Conservation (phyloP, 2,797 vertebrate species). For the Novumbra hubbsi region DNA sequence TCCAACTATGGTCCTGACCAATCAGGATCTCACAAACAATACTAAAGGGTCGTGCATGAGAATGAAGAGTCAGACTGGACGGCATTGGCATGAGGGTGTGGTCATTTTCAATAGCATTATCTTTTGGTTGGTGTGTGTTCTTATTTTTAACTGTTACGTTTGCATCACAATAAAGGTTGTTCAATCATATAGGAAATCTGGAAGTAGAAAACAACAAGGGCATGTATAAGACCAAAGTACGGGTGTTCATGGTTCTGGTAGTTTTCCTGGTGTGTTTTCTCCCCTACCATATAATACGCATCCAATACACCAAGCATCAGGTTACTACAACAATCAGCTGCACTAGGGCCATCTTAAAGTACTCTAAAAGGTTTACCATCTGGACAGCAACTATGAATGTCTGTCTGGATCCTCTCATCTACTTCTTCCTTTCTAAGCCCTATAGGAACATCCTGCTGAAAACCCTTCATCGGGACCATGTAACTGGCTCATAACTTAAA, state of each 20-base stretch:
- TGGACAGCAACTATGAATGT: conserved; percentile 78
- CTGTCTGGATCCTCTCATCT: too few species aligned
- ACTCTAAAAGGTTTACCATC: conserved; percentile 77
- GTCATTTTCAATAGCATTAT: conserved; percentile 66
- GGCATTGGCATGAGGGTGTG: conserved; percentile 63
- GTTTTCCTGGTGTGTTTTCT: conserved; percentile 86
- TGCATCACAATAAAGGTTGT: conserved; percentile 84
- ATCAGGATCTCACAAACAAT: conserved; percentile 39
- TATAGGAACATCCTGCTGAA: conserved; percentile 58
- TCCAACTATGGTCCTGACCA: conserved; percentile 80
- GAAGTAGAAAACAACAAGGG: conserved; percentile 79
- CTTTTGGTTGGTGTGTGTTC: conserved; percentile 76
- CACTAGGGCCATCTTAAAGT: conserved; percentile 37
- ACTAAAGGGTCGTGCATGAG: conserved; percentile 65
- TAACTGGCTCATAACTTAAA: not conserved
- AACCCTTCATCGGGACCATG: not conserved
- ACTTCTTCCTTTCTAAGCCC: conserved; percentile 76
- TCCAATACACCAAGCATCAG: conserved; percentile 77
- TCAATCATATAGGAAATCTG: conserved; percentile 83
- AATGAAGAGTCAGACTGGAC: conserved; percentile 74
- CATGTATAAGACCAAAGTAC: conserved; percentile 81
- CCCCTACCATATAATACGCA: conserved; percentile 80
- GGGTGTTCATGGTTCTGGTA: conserved; percentile 80
- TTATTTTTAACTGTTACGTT: conserved; percentile 81
- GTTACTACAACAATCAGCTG: conserved; percentile 57